phyloP scores from a whole-genome alignment of 2,888 invertebrate species.

The Psylliodes chrysocephalus region DNA sequence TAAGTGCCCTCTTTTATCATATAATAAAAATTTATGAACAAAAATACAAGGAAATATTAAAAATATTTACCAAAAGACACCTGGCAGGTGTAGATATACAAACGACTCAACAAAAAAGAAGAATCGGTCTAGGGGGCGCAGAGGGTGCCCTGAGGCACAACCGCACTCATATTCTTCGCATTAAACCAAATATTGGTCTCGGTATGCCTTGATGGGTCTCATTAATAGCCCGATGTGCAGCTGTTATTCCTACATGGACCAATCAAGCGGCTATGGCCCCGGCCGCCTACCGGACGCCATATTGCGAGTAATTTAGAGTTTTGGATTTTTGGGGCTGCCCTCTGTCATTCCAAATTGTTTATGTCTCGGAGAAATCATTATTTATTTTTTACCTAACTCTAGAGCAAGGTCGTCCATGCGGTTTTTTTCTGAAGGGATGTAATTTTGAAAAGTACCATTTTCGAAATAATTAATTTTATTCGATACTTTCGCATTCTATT shows the following conservation, averaged over 20 bases:
- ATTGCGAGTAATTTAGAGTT: constrained; percentile 57
- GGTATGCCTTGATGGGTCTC: constrained; percentile 59
- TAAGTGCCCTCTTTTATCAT: too few species aligned
- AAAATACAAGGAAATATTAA: too few species aligned
- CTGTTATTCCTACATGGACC: constrained; percentile 64
- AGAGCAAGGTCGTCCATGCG: too few species aligned
- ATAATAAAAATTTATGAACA: too few species aligned
- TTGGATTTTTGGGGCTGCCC: constrained; percentile 52
- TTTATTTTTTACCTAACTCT: constrained; percentile 1
- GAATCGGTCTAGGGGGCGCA: constrained; percentile 7
- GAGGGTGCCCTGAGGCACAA: constrained; percentile 15
- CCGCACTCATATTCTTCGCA: constrained; percentile 17
- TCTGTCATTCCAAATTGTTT: constrained; percentile 42
- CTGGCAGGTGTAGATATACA: constrained; percentile 22
- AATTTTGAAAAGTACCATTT: too few species aligned
- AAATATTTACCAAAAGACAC: not conserved
- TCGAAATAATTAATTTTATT: too few species aligned
- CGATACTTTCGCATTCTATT: too few species aligned
- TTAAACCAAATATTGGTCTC: constrained; percentile 50
- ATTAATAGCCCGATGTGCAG: constrained; percentile 63
- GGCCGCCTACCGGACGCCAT: constrained; percentile 58
- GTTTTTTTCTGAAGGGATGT: too few species aligned
- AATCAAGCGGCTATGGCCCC: constrained; percentile 60
- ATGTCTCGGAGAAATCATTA: constrained; percentile 29
- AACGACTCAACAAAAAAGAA: constrained; percentile 25